Base-by-base conservation (phyloP, 2,113 vertebrate species). In the Protobothrops flavoviridis region DNA sequence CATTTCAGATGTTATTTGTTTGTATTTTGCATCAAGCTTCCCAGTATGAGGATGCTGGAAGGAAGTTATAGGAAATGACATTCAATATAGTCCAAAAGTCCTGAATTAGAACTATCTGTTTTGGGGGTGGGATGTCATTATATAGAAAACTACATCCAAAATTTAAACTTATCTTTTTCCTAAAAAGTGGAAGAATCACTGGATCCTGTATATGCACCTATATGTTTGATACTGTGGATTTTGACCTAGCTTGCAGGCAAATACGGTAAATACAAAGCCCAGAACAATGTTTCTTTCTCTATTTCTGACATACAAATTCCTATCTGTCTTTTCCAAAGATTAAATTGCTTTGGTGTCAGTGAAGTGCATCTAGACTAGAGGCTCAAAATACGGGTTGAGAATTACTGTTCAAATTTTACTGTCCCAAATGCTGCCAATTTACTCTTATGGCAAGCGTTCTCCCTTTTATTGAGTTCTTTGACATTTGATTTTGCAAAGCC, bases 401-500 rank as follows among this genome's bases (percentile, higher is more conserved):
- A 86, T 48, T 43, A 74, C n/a, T 52, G 69, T 85, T 90, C 5
- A 90, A 52, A 93, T 89, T n/a, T 48, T 57, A 85, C 48, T 48
- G 45, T 85, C 92, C 93, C 56, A 89, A 93, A 85, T 9, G 92
- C 89, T 95, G 87, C 53, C 88, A 85, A 57, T 93, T 94, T 33
- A 61, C 56, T 95, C 93, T 93, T 91, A 0, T 1, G 45, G 81
- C 88, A 50, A 53, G 87, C 85, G 93, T 55, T 95, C 95, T 95
- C 92, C 11, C 24, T 91, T 90, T 91, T 94, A 90, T 89, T 95
- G 94, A 94, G 17, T 94, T 95, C 95, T 96, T 95, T 96, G 96
- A 96, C 94, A 93, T 90, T 33, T n/a, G 45, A 88, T 97, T 97
- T 96, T 94, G 43, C 94, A 96, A 97, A 96, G 50, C 48, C 89